Base-by-base conservation (phyloP, 2,888 invertebrate species). In the Cryptus armator region DNA sequence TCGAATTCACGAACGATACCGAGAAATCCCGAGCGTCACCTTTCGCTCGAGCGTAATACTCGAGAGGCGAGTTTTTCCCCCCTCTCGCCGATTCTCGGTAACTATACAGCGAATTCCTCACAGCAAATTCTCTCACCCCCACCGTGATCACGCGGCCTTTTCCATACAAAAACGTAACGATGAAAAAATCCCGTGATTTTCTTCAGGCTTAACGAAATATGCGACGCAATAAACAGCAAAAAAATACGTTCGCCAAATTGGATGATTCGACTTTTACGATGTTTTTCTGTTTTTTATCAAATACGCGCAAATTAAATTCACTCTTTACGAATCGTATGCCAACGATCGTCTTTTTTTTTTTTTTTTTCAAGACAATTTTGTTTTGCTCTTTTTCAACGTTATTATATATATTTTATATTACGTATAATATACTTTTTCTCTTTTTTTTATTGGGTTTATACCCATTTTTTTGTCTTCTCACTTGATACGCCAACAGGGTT, bases 291-390 rank as follows among this genome's bases (percentile, higher is more conserved):
- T 7, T 1, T 32, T 44, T 19, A 3, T 16, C 16, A 9, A 16
- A 64, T 64, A 32, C 80, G 72, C 80, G 80, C 43, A 67, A 62
- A 74, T 67, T 48, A 14, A 5, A 51, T 79, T 74, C 80, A 81
- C 80, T 81, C 64, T 70, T 46, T 19, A 67, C 32, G 67, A 67
- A n/a, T 62, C 43, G 24, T 24, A 24, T 74, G 59, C 14, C 56
- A 77, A 71, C 44, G 44, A 24, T 32, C 16, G 2, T 12, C 53
- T 24, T 10, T 53, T 44, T 29, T 43, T 32, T 29, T 59, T 79
- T 29, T 56, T 19, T 44, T 24, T 64, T 56, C 37, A 9, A 37
- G 37, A 71, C 44, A 29, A 24, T 32, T 12, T 51, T 37, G 6
- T 53, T 12, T 51, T 37, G 6, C 44, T 32, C 16, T 59, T 70